Evolutionary conservation across 2,888 invertebrate species (phyloP), one percentile per base, ranked within the genome.

Genomic region (Calameuta filiformis): DNA sequence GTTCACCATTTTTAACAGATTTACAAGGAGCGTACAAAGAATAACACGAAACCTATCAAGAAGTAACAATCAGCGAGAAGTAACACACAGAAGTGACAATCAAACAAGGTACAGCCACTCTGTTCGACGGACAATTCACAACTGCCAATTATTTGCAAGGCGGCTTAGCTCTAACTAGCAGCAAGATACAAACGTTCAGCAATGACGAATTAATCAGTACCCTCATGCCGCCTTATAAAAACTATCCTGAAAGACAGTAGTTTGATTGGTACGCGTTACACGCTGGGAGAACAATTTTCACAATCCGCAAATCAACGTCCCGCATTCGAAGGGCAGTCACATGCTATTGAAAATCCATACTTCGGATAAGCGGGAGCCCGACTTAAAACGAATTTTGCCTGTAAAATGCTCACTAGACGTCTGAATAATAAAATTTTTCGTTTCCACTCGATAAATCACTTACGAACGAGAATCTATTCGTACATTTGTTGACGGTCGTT

Each of bases 1-100:
- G 76, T 91, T 92, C 80, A 95, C 92, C 94, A 94, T 94, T 81
- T 82, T 88, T 78, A 23, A 23, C 9, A 56, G 2, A 56, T 23
- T 23, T 23, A 23, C 23, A 56, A 23, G 6, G 56, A 9, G 15
- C 6, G 0, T 40, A 6, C 4, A 1, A 40, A 40, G 12, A 6
- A 4, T 1, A 6, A 15, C 0, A 40, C 15, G 40, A 40, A 40
- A 15, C 2, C 4, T 40, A 40, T 15, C 4, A 40, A 40, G 1
- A 40, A 40, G 40, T 6, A 40, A 15, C 6, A 15, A n/a, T n/a
- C n/a, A n/a, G n/a, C n/a, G n/a, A 40, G 1, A 40, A 40, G 40
- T 6, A 40, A 15, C 6, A 15, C 15, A 4, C 15, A 40, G 0
- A 40, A 40, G 15, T 40, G 15, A 23, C 56, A 9, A 1, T 4